A percentile compares a stretch with the other conserved stretches of the same genome.
phyloP scores from a whole-genome alignment of 2,888 invertebrate species.

The Coecobrya sp. region DNA sequence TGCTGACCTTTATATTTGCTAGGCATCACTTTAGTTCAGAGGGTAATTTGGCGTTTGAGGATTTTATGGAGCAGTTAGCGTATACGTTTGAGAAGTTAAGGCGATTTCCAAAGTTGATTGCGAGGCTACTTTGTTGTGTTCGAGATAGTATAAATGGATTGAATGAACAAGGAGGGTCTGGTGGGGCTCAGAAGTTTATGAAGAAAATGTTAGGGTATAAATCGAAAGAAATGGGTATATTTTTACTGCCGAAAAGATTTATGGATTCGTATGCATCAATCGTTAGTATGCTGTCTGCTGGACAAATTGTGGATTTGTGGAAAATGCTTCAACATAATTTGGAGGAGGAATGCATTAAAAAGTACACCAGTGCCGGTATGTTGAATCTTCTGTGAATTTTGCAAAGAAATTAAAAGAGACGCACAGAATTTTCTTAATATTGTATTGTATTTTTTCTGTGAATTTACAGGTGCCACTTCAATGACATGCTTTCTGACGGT shows the following conservation, averaged over 20 bases:
- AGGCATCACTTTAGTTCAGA: constrained; percentile 50
- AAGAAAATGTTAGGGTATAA: constrained; percentile 53
- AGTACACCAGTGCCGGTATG: neutral
- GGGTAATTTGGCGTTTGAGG: constrained; percentile 63
- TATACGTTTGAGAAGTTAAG: constrained; percentile 84
- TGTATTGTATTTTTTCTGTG: neutral
- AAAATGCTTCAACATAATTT: constrained; percentile 85
- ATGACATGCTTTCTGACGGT: constrained; percentile 54
- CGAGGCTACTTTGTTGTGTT: constrained; percentile 83
- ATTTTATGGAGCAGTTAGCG: constrained; percentile 83
- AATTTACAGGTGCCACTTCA: constrained; percentile 31
- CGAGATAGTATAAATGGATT: constrained; percentile 62
- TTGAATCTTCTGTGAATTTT: neutral
- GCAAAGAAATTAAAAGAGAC: neutral
- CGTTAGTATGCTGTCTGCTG: constrained; percentile 81
- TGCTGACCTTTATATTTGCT: constrained; percentile 70
- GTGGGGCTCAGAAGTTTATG: neutral
- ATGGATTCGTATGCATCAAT: constrained; percentile 72
- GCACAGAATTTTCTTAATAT: neutral
- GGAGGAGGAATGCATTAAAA: constrained; percentile 82
- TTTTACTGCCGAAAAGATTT: constrained; percentile 72
- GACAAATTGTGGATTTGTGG: constrained; percentile 85
- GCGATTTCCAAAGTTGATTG: constrained; percentile 85
- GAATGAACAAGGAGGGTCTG: neutral
- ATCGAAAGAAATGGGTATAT: neutral